These are phyloP conservation scores for Drosophila ogumai DNA, from an alignment of 1,140 invertebrate genomes.

Conservation along the genomic window DNA sequence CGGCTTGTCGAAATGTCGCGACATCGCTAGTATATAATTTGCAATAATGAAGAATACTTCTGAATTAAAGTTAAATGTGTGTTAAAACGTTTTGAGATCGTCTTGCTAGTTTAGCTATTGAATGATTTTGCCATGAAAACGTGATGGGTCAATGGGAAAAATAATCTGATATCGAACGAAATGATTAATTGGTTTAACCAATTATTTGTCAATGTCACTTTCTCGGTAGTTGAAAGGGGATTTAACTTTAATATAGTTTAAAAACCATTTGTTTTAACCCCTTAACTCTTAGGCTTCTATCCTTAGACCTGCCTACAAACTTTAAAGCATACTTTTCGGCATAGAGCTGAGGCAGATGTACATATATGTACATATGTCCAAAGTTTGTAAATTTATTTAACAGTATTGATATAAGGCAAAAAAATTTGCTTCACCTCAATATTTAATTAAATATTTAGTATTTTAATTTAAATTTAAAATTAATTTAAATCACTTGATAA, in stretches of 20 bases:
- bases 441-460: neutral
- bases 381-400: neutral
- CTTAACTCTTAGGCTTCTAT: neutral
- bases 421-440: neutral
- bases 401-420: neutral
- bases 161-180: neutral
- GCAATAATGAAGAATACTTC: neutral
- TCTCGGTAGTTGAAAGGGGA: too few species aligned
- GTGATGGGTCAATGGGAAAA: neutral
- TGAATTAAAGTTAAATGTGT: constrained; percentile 11
- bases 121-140: neutral
- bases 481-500: neutral
- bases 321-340: constrained; percentile 22
- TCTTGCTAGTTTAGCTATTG: neutral
- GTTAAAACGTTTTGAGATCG: neutral
- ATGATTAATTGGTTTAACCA: too few species aligned
- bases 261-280: neutral
- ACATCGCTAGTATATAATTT: constrained; percentile 7
- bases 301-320: neutral
- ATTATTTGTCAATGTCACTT: too few species aligned
- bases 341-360: neutral
- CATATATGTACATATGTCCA: too few species aligned
- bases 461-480: too few species aligned
- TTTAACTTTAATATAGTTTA: neutral
- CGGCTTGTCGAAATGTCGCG: constrained; percentile 17